Conservation (phyloP, 2,797 vertebrate genomes). For the Malurus leucopterus region DNA sequence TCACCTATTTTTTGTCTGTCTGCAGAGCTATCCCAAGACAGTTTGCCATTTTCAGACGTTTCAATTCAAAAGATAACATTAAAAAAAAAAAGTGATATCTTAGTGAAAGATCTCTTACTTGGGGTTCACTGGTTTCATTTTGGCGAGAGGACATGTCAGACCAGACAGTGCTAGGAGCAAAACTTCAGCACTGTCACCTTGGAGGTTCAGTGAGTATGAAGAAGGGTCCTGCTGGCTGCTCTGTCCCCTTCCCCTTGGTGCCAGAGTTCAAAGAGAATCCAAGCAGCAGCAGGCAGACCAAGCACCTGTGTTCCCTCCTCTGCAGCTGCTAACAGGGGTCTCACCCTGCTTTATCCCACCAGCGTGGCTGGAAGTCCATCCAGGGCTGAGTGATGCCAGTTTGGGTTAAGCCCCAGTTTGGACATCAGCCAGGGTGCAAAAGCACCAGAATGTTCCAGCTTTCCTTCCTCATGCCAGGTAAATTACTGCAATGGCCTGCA, state of each 20-base stretch:
- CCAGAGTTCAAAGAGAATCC: neutral
- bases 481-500: neutral
- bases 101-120: neutral
- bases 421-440: neutral
- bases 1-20: neutral
- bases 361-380: neutral
- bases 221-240: neutral
- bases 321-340: neutral
- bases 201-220: neutral
- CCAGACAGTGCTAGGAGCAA: neutral
- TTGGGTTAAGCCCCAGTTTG: neutral
- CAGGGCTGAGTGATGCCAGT: fast-evolving
- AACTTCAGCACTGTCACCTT: neutral
- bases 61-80: neutral
- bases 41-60: neutral
- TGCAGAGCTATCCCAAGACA: neutral
- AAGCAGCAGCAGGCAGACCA: neutral
- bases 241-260: neutral
- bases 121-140: neutral
- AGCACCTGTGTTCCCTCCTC: fast-evolving
- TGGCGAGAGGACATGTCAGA: neutral
- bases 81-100: neutral
- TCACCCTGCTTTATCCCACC: neutral
- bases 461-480: neutral
- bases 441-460: neutral